Percentiles rank a stretch among this genome's conserved stretches.
These are phyloP conservation scores for Melanotaenia pygmaea DNA, from an alignment of 2,797 vertebrate species.

Conservation along the genomic window DNA sequence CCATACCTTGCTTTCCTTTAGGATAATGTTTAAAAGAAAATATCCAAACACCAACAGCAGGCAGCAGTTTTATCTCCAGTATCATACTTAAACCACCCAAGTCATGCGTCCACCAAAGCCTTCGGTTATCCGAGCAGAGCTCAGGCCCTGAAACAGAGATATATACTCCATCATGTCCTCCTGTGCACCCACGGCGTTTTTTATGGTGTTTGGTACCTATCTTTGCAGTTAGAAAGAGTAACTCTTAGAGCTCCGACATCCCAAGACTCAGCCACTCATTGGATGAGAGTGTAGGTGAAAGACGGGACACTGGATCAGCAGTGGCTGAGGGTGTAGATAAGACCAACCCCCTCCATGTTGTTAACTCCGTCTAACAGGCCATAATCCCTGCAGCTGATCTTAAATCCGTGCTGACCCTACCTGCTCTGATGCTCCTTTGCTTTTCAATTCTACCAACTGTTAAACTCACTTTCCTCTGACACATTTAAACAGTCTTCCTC, in stretches of 20 bases:
- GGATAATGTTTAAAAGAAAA: constrained; percentile 28
- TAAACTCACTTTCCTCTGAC: background rate
- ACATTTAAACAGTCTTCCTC: too few species aligned
- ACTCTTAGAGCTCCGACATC: constrained; percentile 26
- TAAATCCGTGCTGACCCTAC: constrained; percentile 70
- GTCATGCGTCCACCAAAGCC: constrained; percentile 27
- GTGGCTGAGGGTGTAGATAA: constrained; percentile 52
- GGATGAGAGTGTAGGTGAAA: constrained; percentile 39
- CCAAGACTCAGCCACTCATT: constrained; percentile 37
- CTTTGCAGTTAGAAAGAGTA: constrained; percentile 14
- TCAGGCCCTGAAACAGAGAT: constrained; percentile 24
- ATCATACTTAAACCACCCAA: constrained; percentile 31
- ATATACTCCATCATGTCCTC: constrained; percentile 39
- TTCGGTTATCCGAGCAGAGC: constrained; percentile 19
- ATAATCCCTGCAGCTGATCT: constrained; percentile 73
- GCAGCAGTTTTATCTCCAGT: constrained; percentile 16
- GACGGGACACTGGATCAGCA: constrained; percentile 26
- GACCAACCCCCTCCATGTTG: constrained; percentile 45
- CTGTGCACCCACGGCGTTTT: constrained; percentile 8
- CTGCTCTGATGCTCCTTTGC: constrained; percentile 54
- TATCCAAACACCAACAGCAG: constrained; percentile 20
- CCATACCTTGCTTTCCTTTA: constrained; percentile 63
- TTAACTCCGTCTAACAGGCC: constrained; percentile 61
- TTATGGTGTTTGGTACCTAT: background rate
- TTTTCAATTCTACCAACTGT: background rate